Percentiles rank a stretch among this genome's conserved stretches.
Conservation (phyloP, 2,797 vertebrate genomes). For the Tiaroga cobitis region DNA sequence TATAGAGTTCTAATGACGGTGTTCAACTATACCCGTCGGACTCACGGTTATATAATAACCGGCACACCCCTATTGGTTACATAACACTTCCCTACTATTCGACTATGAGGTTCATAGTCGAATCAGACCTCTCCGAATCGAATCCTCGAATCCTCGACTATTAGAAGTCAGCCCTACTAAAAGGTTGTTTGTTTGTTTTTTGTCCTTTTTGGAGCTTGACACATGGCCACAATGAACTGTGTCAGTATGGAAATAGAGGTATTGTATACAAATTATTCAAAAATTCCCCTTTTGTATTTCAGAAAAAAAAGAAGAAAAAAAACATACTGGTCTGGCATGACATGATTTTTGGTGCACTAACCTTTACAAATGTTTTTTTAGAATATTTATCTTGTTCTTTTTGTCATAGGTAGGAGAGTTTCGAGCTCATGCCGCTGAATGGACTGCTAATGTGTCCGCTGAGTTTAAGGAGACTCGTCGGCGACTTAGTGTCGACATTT, state of each 20-base stretch:
- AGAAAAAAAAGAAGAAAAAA: not conserved
- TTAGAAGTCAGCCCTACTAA: too few relatives aligned
- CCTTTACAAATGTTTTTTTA: not conserved
- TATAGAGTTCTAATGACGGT: too few relatives aligned
- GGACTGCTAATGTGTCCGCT: slow-evolving; percentile 96
- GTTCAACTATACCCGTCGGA: too few relatives aligned
- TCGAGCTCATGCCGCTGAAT: slow-evolving; percentile 94
- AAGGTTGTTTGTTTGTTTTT: too few relatives aligned
- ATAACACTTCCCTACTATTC: too few relatives aligned
- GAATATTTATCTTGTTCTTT: not conserved
- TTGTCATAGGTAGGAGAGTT: slow-evolving; percentile 91
- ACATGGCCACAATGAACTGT: not conserved
- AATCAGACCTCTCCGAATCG: too few relatives aligned
- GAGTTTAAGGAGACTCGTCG: slow-evolving; percentile 98
- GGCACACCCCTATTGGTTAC: too few relatives aligned
- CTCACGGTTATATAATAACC: too few relatives aligned
- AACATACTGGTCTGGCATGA: too few relatives aligned
- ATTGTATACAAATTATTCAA: not conserved
- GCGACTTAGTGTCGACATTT: slow-evolving; percentile 95
- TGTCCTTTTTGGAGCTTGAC: not conserved
- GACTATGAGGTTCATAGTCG: too few relatives aligned
- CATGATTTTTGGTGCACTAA: not conserved
- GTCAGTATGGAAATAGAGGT: not conserved
- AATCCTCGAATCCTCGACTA: too few relatives aligned
- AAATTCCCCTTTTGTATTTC: not conserved